Percentiles rank a stretch among this genome's conserved stretches.
These are phyloP conservation scores for Harpagifer antarcticus DNA, from an alignment of 2,797 vertebrate genomes.

Conservation along the genomic window DNA sequence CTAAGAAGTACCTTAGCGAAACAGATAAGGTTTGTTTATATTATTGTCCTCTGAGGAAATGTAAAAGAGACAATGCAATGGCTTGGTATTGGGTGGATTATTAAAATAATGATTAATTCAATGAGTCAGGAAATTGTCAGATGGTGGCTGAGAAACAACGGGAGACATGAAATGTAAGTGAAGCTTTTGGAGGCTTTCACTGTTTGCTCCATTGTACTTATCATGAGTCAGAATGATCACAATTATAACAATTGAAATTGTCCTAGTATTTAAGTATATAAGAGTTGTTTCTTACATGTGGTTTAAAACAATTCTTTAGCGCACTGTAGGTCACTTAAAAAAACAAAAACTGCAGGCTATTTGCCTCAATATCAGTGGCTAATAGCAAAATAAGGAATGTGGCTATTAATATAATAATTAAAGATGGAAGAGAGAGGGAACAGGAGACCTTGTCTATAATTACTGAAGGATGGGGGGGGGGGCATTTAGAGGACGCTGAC, in stretches of 20 bases:
- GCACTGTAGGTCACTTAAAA: not conserved
- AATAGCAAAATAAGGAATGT: conserved; percentile 23
- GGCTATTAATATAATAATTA: conserved; percentile 44
- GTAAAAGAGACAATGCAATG: not conserved
- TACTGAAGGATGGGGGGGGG: conserved; percentile 33
- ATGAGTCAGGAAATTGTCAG: not conserved
- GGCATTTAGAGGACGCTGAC: conserved; percentile 69
- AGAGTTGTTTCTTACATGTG: not conserved
- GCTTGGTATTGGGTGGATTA: not conserved
- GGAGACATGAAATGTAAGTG: not conserved
- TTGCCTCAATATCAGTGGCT: conserved; percentile 21
- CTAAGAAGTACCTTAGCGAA: not conserved
- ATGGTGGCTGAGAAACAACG: not conserved
- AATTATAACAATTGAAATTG: too few species aligned
- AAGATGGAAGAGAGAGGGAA: conserved; percentile 26
- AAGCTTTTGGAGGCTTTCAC: not conserved
- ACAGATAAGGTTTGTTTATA: conserved; percentile 5
- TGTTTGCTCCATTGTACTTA: not conserved
- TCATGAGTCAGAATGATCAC: not conserved
- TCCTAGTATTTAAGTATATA: not conserved
- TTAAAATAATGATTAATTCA: not conserved
- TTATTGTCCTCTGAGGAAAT: not conserved
- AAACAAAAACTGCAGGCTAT: not conserved
- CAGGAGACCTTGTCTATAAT: conserved; percentile 56
- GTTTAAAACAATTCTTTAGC: conserved; percentile 7